Conservation (phyloP, 2,888 invertebrate species). For the Drosophila antonietae region DNA sequence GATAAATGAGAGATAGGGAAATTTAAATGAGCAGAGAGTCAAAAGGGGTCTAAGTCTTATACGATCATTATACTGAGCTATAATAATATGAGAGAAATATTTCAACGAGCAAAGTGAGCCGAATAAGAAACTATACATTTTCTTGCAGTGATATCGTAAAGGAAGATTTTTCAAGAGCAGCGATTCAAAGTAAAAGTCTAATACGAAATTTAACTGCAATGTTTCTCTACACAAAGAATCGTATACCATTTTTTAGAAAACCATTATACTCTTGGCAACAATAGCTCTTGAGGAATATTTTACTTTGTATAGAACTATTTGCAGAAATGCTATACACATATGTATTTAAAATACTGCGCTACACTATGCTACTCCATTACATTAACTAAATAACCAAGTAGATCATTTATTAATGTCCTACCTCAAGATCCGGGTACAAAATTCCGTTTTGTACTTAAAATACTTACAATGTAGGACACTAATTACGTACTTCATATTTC, state of each 20-base stretch:
- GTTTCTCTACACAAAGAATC: no score
- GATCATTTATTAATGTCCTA: conserved; percentile 34
- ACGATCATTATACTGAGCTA: background rate
- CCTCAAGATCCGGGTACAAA: conserved; percentile 9
- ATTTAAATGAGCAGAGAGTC: background rate
- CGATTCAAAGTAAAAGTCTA: no score
- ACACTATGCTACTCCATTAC: background rate
- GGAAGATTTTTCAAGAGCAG: no score
- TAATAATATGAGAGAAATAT: background rate
- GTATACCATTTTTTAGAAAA: no score
- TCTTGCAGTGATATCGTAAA: no score
- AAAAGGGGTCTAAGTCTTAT: background rate
- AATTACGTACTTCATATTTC: conserved; percentile 12
- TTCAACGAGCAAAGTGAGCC: no score
- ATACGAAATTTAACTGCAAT: no score
- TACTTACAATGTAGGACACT: conserved; percentile 53
- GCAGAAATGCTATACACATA: background rate
- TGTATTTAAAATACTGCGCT: background rate
- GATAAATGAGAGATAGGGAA: conserved; percentile 6
- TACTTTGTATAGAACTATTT: background rate
- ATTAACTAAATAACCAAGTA: background rate
- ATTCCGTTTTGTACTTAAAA: conserved; percentile 41
- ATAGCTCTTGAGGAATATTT: background rate
- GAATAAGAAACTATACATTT: no score
- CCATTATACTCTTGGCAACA: background rate